phyloP scores from a whole-genome alignment of 1,140 invertebrate genomes.

The Drosophila kikkawai region DNA sequence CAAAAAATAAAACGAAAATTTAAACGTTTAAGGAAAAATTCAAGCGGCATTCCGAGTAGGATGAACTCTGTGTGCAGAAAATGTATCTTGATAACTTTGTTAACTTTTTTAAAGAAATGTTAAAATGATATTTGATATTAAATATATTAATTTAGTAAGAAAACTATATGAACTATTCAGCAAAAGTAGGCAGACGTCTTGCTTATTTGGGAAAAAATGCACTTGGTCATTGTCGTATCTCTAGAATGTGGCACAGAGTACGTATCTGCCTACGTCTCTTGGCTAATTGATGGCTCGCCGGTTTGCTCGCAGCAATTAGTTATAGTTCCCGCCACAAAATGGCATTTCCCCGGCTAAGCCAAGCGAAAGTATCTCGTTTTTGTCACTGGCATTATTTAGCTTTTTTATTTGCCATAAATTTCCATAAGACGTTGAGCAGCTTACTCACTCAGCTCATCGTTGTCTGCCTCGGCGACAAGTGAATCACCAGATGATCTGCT shows the following conservation, averaged over 20 bases:
- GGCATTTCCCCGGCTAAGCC: constrained; percentile 28
- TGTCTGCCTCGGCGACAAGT: constrained; percentile 50
- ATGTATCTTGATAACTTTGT: neutral
- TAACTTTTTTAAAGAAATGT: neutral
- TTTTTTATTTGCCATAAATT: constrained; percentile 67
- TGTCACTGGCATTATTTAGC: constrained; percentile 22
- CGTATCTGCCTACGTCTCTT: constrained; percentile 34
- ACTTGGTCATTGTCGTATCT: constrained; percentile 6
- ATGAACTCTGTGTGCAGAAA: constrained; percentile 4
- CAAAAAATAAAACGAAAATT: constrained; percentile 43
- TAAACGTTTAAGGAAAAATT: constrained; percentile 48
- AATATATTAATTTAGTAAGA: neutral
- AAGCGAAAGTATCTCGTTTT: constrained; percentile 65
- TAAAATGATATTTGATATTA: neutral
- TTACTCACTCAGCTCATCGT: constrained; percentile 54
- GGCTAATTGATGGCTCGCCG: constrained; percentile 51
- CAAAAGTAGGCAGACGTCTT: neutral
- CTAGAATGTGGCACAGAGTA: neutral
- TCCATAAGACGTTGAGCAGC: constrained; percentile 59
- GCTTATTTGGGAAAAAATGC: neutral
- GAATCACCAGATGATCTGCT: constrained; percentile 56
- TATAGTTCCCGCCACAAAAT: constrained; percentile 13
- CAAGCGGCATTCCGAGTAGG: constrained; percentile 18
- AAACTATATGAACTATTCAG: neutral
- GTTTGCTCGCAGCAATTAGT: constrained; percentile 40